These are phyloP conservation scores for Heliconius congener DNA, from an alignment of 1,140 invertebrate genomes.

Conservation along the genomic window DNA sequence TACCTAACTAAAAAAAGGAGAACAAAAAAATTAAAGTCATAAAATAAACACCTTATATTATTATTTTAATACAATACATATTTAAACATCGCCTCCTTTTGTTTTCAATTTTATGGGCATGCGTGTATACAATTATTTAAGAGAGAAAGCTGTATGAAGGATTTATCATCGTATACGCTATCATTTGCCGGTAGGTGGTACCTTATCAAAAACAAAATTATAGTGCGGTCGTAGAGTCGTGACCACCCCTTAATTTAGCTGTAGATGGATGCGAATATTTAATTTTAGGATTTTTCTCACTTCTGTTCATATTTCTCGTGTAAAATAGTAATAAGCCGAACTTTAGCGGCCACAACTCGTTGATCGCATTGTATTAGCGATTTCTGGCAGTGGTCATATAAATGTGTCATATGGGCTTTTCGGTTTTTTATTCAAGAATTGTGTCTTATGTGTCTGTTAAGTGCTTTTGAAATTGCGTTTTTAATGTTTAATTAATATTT, in stretches of 20 bases:
- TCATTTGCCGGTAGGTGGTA: constrained; percentile 27
- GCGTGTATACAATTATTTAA: constrained; percentile 31
- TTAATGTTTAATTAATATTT: constrained; percentile 3
- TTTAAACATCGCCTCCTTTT: constrained; percentile 22
- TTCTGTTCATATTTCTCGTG: too few species aligned
- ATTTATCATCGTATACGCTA: constrained; percentile 30
- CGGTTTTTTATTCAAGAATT: constrained; percentile 7
- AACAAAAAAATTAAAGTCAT: background rate
- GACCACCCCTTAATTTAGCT: too few species aligned
- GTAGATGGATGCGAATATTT: too few species aligned
- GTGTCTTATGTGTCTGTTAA: background rate
- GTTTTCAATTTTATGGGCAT: constrained; percentile 22
- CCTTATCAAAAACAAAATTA: constrained; percentile 6
- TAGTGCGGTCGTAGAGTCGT: too few species aligned
- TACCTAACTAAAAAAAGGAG: too few species aligned
- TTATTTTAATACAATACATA: background rate
- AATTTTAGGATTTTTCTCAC: too few species aligned
- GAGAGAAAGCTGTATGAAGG: constrained; percentile 33
- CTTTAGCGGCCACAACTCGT: too few species aligned
- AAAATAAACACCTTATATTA: background rate
- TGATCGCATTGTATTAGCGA: background rate
- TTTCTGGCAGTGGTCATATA: background rate
- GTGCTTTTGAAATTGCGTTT: background rate
- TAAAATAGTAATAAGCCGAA: too few species aligned
- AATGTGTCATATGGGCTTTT: constrained; percentile 6